Base-by-base conservation (phyloP, 2,113 vertebrate genomes). In the Cryptotis parvus region DNA sequence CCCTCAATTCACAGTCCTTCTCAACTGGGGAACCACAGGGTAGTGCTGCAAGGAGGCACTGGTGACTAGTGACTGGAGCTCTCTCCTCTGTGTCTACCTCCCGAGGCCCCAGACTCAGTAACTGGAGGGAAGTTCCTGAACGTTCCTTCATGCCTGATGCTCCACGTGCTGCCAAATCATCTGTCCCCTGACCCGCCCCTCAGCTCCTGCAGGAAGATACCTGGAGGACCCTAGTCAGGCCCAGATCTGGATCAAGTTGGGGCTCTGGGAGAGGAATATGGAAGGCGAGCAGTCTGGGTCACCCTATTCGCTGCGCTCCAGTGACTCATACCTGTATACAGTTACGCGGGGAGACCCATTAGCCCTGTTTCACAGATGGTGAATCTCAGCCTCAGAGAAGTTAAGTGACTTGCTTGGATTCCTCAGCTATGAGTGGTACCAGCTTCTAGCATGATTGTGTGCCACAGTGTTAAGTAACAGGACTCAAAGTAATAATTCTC, bases 361-460 rank as follows among this genome's bases (percentile, higher is more conserved):
- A 76, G 41, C 22, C 15, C 63, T 41, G 35, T 72, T 80, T 84
- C 69, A 81, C 52, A 84, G 68, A 49, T 63, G 37, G 69, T 35
- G 68, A 75, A 87, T 66, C 83, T 49, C 41, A 79, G 37, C 24
- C n/a, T 88, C 69, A 63, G 65, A 81, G 83, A 87, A 29, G 37
- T 29, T 35, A 68, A 90, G 52, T 61, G 43, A 81, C 31, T 87
- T 73, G 12, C 37, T 37, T 75, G 52, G 41, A 4, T 55, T 39
- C 69, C 41, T 24, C 12, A 55, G 39, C 52, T n/a, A n/a, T n/a
- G n/a, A n/a, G n/a, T n/a, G n/a, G n/a, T 79, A 37, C 18, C 6
- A 79, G 39, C 35, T 37, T 91, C n/a, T 31, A 35, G 2, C 18
- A 69, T 39, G 45, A 45, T 39, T 49, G n/a, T 49, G 45, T 7